Percentiles rank a stretch among this genome's conserved stretches.
Evolutionary conservation across 2,113 vertebrate species (phyloP).

Genomic region (Aix galericulata): DNA sequence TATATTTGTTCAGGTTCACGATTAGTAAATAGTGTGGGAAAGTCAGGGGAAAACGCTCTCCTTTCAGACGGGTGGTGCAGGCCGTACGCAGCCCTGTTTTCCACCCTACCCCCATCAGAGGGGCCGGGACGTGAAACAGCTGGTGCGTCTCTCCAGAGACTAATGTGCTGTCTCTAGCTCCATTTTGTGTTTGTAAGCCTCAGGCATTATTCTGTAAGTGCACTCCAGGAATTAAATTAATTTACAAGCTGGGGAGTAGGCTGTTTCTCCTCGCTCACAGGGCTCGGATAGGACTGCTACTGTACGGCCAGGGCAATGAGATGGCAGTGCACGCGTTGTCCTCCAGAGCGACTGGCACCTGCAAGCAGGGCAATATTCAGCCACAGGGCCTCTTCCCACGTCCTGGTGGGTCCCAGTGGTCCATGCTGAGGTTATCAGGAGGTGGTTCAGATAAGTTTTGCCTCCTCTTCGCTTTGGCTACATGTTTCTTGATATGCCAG

Average conservation of each 20-base stretch:
- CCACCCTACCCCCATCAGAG: not conserved
- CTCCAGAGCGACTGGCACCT: not conserved
- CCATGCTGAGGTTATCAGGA: not conserved
- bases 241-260: constrained; percentile 46
- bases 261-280: constrained; percentile 44
- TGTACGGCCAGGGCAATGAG: not conserved
- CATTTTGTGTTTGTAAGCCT: constrained; percentile 44
- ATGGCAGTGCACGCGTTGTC: not conserved
- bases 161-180: constrained; percentile 1
- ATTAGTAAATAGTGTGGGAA: not conserved
- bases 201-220: constrained; percentile 45
- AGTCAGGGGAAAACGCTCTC: not conserved
- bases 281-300: constrained; percentile 33
- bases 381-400: not conserved
- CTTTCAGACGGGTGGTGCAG: not conserved
- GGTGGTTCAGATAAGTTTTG: not conserved
- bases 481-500: not conserved
- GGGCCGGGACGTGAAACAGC: not conserved
- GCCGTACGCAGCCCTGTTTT: not conserved
- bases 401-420: not conserved
- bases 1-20: not conserved
- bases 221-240: constrained; percentile 63
- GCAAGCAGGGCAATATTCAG: not conserved
- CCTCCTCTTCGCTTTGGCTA: not conserved
- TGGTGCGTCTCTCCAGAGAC: constrained; percentile 42